Base-by-base conservation (phyloP, 2,113 vertebrate species). In the Gavialis gangeticus region DNA sequence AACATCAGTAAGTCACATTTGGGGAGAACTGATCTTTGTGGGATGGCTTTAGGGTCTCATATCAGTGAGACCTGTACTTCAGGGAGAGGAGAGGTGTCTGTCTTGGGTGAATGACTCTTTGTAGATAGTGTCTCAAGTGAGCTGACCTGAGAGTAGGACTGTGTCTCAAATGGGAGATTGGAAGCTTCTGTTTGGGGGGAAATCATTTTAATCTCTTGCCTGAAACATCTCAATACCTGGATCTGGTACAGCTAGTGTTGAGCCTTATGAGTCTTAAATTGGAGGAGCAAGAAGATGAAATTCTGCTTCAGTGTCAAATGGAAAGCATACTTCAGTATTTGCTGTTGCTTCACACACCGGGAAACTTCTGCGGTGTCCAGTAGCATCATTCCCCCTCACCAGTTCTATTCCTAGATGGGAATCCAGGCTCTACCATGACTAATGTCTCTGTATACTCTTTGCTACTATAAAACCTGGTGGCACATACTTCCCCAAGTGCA, bases 41-140 rank as follows among this genome's bases (percentile, higher is more conserved):
- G 60, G 24, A 3, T n/a, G 60, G 22, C 37, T 14, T n/a, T 55
- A 80, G 55, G 9, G 6, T 77, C 22, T 6, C 30, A 54, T 46
- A 4, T 25, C 12, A 1, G 14, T 34, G n/a, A 19, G 73, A 34
- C 79, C 16, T 56, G 1, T 5, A 58, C 27, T 89, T 28, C 56
- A 25, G 18, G 16, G 22, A 37, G 0, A 0, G 63, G 67, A 92
- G 17, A 2, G 27, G 22, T 30, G 59, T 17, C 4, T 1, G 2
- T 83, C 17, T 93, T 22, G 28, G 9, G 2, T 2, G 79, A 69
- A 60, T 16, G 5, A 8, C 4, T 84, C 28, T 5, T 3, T 66
- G 77, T 62, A 3, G 62, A 78, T 57, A 6, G 2, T 81, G 5
- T 24, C 80, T 84, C 24, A 28, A 67, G 60, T 54, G 69, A 83